These are phyloP conservation scores for Drosophila flavopinicola DNA, from an alignment of 2,888 invertebrate species.

Conservation along the genomic window DNA sequence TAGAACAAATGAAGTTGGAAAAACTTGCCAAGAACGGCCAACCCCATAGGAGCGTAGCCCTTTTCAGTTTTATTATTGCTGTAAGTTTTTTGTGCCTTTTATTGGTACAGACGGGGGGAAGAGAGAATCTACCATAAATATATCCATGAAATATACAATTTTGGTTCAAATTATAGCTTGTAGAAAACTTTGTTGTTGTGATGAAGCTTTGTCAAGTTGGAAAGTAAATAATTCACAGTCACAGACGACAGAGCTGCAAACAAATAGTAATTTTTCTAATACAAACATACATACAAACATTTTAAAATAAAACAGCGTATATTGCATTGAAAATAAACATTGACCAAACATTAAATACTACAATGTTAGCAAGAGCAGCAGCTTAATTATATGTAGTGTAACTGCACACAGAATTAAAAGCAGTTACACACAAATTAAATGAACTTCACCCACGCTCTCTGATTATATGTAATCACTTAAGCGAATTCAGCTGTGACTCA, in stretches of 20 bases:
- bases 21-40: conserved; percentile 43
- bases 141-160: conserved; percentile 58
- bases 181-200: conserved; percentile 47
- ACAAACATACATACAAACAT: too few relatives aligned
- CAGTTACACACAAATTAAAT: too few relatives aligned
- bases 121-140: conserved; percentile 27
- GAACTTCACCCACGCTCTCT: too few relatives aligned
- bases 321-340: too few relatives aligned
- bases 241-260: background rate
- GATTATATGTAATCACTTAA: background rate
- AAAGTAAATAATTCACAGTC: conserved; percentile 8
- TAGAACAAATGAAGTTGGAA: conserved; percentile 45
- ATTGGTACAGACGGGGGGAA: conserved; percentile 24
- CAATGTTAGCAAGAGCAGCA: too few relatives aligned
- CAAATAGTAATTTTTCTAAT: too few relatives aligned
- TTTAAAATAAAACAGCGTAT: too few relatives aligned
- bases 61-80: conserved; percentile 21
- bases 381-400: too few relatives aligned
- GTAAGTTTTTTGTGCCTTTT: conserved; percentile 34
- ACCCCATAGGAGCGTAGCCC: background rate
- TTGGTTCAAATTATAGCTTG: conserved; percentile 64
- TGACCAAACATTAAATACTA: too few relatives aligned
- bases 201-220: background rate
- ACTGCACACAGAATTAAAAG: too few relatives aligned
- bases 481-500: background rate